Base-by-base conservation (phyloP, 2,797 vertebrate genomes). In the Cuculus canorus region DNA sequence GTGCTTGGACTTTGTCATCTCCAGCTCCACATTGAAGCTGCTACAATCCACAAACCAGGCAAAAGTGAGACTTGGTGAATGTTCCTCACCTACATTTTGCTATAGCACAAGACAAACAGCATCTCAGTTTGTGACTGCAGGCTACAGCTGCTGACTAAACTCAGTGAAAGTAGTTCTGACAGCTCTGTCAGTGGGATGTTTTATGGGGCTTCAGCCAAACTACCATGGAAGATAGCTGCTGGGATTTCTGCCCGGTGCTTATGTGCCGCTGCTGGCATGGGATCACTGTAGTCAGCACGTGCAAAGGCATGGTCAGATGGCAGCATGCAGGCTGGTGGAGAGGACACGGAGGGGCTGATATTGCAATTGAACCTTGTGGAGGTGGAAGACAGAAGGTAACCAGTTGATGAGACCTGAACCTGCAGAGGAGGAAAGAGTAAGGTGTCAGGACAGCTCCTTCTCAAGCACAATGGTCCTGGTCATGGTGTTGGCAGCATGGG, bases 21-120 rank as follows among this genome's bases (percentile, higher is more conserved):
- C 11, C 66, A 43, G 23, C 23, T 71, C 30, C 24, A 61, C 0
- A 0, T 0, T 61, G 69, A 83, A 71, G 22, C 43, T 41, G 7
- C 25, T 82, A 23, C 43, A 70, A 81, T 47, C n/a, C 4, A 3
- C 25, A 79, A 60, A 11, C 10, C 68, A 77, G 39, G 57, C 33
- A 68, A 52, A 90, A 60, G 7, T n/a, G 35, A 66, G 64, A 43
- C 32, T 82, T 3, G 0, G 15, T 68, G 45, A 70, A 57, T 16
- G 27, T 47, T 45, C 43, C 68, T 65, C 82, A 56, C 32, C 45
- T 88, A 23, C 1, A 1, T 76, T 82, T 75, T 82, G 56, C 32
- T 52, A 14, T 6, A 60, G 54, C 28, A 35, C 16, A 71, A 33
- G 63, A 32, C 53, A 79, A 78, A 41, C 8, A 77, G 12, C 60